Percentiles rank a stretch among this genome's conserved stretches.
These are phyloP conservation scores for Nomada ruficornis DNA, from an alignment of 2,888 invertebrate genomes.

Conservation along the genomic window DNA sequence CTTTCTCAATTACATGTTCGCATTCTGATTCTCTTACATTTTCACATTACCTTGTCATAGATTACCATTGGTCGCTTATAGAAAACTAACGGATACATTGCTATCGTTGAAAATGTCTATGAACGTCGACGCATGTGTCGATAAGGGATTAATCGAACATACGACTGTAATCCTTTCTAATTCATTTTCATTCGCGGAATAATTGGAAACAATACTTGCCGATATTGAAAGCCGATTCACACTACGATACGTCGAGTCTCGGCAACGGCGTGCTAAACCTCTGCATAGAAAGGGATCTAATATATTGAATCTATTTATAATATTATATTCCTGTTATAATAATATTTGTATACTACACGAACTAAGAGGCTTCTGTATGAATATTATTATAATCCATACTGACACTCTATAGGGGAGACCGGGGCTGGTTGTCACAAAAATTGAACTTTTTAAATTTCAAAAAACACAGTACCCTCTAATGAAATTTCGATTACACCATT, in stretches of 20 bases:
- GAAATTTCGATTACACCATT: too few relatives aligned
- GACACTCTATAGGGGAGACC: constrained; percentile 49
- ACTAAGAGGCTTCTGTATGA: constrained; percentile 49
- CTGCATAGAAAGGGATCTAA: constrained; percentile 40
- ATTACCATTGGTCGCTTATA: constrained; percentile 60
- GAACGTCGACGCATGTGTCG: constrained; percentile 9
- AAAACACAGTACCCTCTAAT: too few relatives aligned
- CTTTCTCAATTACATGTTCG: constrained; percentile 1
- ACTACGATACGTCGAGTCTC: constrained; percentile 49
- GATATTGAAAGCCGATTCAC: constrained; percentile 53
- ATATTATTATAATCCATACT: constrained; percentile 56
- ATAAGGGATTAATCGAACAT: background rate
- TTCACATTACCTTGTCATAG: constrained; percentile 50
- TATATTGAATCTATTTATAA: constrained; percentile 56
- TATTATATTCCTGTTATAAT: constrained; percentile 58
- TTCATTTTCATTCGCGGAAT: background rate
- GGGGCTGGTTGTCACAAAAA: too few relatives aligned
- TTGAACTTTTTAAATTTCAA: too few relatives aligned
- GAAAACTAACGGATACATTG: constrained; percentile 48
- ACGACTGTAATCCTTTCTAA: background rate
- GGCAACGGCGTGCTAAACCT: constrained; percentile 42
- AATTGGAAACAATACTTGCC: background rate
- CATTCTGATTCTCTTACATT: constrained; percentile 39
- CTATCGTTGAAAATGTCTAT: constrained; percentile 69
- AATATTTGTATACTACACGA: constrained; percentile 56